Evolutionary conservation across 2,888 invertebrate species (phyloP), one percentile per base, ranked within the genome.

Genomic region (Luperina testacea): DNA sequence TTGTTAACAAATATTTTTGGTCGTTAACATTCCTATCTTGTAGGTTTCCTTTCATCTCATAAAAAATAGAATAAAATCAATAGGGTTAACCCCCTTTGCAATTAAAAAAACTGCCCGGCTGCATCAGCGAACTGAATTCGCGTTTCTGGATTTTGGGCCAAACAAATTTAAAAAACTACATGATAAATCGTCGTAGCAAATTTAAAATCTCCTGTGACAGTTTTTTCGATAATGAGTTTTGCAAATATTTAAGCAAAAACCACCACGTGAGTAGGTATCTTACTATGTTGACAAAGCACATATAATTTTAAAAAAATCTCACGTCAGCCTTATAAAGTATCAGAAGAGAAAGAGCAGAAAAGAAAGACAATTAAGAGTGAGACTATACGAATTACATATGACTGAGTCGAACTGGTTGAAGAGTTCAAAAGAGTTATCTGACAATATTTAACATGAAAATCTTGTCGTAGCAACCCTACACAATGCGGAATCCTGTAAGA

Each of bases 401-500:
- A n/a, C n/a, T 5, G 67, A 15, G 5, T n/a, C 15, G 9, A 45
- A 45, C n/a, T 17, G n/a, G 1, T 67, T 8, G 42, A 42, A 67
- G n/a, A n/a, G 67, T 67, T 42, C n/a, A 13, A 45, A 68, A 20
- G 17, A 45, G n/a, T 42, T 45, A 20, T 27, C 27, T 27, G 17
- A 57, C 17, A 42, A 42, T 38, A 24, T 77, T 13, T 0, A 77
- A 17, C 57, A 53, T 1, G 2, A 53, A 17, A 42, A 20, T 48
- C 13, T 15, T 24, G 1, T 1, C 0, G 20, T 51, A 24, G 0
- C 83, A 88, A 13, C 88, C 88, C 89, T 89, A 72, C 1, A 1
- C 8, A 17, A 65, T 24, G 71, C 78, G 87, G 89, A 87, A 89
- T 87, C 83, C 83, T 89, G 73, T 78, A 81, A 89, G 87, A 79